Percentiles rank a stretch among this genome's conserved stretches.
These are phyloP conservation scores for Lithophane ornitopus DNA, from an alignment of 2,888 invertebrate species.

Conservation along the genomic window DNA sequence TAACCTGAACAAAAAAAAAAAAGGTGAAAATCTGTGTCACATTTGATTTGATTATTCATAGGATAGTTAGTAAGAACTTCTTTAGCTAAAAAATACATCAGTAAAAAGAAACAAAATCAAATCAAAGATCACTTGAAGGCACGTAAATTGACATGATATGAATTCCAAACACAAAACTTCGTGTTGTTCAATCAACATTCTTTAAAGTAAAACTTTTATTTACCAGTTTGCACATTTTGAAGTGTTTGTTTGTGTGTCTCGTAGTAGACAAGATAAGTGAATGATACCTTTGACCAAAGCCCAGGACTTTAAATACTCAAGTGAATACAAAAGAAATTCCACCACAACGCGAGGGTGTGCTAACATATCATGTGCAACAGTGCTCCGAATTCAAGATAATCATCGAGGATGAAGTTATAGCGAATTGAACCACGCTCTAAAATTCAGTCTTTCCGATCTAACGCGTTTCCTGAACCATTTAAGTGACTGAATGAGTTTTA, in stretches of 20 bases:
- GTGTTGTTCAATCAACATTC: not conserved
- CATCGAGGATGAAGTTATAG: constrained; percentile 70
- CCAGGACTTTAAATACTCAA: constrained; percentile 80
- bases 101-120: not conserved
- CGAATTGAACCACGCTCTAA: constrained; percentile 67
- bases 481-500: not conserved
- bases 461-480: too few species aligned
- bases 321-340: constrained; percentile 76
- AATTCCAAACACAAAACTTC: constrained; percentile 13
- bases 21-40: not conserved
- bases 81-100: not conserved
- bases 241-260: constrained; percentile 68
- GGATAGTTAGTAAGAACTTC: not conserved
- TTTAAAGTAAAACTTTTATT: constrained; percentile 51
- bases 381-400: constrained; percentile 86
- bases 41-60: not conserved
- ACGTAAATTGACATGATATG: not conserved
- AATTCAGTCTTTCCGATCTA: accelerated
- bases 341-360: constrained; percentile 79
- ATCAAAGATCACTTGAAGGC: not conserved
- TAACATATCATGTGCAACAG: constrained; percentile 74
- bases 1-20: constrained; percentile 73
- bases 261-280: constrained; percentile 69
- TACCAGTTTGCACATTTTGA: constrained; percentile 89
- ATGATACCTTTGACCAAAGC: constrained; percentile 72